Evolutionary conservation across 2,888 invertebrate genomes (phyloP).

Genomic region (Caenorhabditis auriculariae): DNA sequence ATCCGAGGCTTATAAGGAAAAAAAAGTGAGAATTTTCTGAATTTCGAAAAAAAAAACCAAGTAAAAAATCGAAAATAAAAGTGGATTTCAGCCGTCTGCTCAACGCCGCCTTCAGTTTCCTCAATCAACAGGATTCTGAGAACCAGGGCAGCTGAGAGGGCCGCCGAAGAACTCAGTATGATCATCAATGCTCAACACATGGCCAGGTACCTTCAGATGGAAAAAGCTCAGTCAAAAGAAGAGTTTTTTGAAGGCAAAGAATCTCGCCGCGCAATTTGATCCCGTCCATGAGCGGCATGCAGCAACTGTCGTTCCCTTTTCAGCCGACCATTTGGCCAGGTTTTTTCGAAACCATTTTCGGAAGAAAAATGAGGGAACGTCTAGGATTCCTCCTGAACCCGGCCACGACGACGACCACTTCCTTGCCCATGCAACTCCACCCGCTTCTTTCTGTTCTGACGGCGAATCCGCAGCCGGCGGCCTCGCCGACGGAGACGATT

Average conservation of each 20-base stretch:
- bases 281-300: neutral
- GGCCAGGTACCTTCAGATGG: slow-evolving; percentile 10
- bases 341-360: neutral
- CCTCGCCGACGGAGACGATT: slow-evolving; percentile 24
- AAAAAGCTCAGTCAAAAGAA: no score
- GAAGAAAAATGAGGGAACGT: neutral
- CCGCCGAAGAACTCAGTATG: slow-evolving; percentile 87
- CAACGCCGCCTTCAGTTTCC: slow-evolving; percentile 82
- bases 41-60: no score
- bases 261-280: slow-evolving; percentile 3
- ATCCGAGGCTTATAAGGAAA: no score
- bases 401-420: slow-evolving; percentile 5
- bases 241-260: no score
- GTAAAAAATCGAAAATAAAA: no score
- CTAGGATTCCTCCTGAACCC: neutral
- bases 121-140: slow-evolving; percentile 93
- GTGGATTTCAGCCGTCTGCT: slow-evolving; percentile 74
- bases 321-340: slow-evolving; percentile 18
- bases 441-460: slow-evolving; percentile 7
- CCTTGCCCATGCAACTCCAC: slow-evolving; percentile 22
- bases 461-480: neutral
- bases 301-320: slow-evolving; percentile 7
- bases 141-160: slow-evolving; percentile 91
- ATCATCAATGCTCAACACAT: slow-evolving; percentile 49
- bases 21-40: no score